Percentiles rank a stretch among this genome's conserved stretches.
Conservation (phyloP, 2,888 invertebrate species). For the Notodonta ziczac region DNA sequence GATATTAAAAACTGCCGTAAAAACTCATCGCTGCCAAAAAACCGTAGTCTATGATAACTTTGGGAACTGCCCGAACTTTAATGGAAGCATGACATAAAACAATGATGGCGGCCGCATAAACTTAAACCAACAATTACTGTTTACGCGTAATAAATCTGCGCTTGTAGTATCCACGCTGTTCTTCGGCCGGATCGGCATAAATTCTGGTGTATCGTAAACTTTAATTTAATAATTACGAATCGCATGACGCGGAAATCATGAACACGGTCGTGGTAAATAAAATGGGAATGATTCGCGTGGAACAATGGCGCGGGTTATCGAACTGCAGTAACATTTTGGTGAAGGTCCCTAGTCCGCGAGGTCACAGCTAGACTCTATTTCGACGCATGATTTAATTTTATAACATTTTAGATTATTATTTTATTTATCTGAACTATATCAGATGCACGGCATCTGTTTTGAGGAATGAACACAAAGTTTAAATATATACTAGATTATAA, state of each 20-base stretch:
- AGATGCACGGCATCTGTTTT: background rate
- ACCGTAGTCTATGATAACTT: background rate
- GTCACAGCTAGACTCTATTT: constrained; percentile 57
- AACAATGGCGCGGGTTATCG: constrained; percentile 77
- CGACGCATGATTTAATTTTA: constrained; percentile 37
- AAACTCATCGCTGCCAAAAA: background rate
- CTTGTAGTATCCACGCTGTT: constrained; percentile 30
- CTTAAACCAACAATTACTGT: constrained; percentile 38
- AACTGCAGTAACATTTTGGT: constrained; percentile 78
- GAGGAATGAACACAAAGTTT: too few species aligned
- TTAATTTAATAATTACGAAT: constrained; percentile 71
- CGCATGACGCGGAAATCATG: constrained; percentile 80
- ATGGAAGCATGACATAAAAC: background rate
- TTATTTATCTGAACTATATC: background rate
- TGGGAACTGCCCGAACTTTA: background rate
- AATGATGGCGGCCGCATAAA: constrained; percentile 5
- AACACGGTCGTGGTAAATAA: constrained; percentile 71
- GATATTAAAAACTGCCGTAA: background rate
- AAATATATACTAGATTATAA: too few species aligned
- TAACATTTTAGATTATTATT: constrained; percentile 14
- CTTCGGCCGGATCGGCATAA: constrained; percentile 50
- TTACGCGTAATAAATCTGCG: constrained; percentile 52
- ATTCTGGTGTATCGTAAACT: constrained; percentile 61
- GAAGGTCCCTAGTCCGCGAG: constrained; percentile 78
- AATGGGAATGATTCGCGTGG: constrained; percentile 72